phyloP scores from a whole-genome alignment of 2,797 vertebrate genomes.

The Xerus rutilus region DNA sequence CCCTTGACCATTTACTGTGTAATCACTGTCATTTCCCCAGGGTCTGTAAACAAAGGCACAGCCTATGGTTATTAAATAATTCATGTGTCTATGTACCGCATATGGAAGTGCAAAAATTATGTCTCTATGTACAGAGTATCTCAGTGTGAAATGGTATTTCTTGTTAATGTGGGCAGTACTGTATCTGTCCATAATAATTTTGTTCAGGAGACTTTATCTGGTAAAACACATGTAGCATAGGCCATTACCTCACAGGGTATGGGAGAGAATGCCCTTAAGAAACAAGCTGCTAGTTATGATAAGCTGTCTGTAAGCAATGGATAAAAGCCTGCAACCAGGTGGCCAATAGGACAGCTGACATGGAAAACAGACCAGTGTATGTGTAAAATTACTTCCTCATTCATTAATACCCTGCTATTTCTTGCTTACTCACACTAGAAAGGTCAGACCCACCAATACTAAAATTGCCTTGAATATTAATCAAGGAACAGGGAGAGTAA shows the following conservation, averaged over 20 bases:
- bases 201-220: conserved; percentile 52
- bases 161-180: background rate
- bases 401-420: background rate
- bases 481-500: background rate
- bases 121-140: background rate
- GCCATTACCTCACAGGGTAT: background rate
- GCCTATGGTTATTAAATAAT: background rate
- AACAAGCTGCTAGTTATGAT: conserved; percentile 36
- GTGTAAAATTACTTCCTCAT: background rate
- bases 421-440: background rate
- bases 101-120: background rate
- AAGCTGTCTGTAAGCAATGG: background rate
- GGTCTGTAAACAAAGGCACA: conserved; percentile 1
- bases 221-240: background rate
- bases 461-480: conserved; percentile 51
- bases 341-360: background rate
- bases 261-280: background rate
- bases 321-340: background rate
- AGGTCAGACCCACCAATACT: background rate
- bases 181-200: background rate
- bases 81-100: background rate
- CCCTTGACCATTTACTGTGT: background rate
- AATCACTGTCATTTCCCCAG: background rate
- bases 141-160: conserved; percentile 37
- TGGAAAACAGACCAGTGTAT: background rate